Percentiles rank a stretch among this genome's conserved stretches.
phyloP scores from a whole-genome alignment of 2,888 invertebrate species.

The Lepidonotus clava region DNA sequence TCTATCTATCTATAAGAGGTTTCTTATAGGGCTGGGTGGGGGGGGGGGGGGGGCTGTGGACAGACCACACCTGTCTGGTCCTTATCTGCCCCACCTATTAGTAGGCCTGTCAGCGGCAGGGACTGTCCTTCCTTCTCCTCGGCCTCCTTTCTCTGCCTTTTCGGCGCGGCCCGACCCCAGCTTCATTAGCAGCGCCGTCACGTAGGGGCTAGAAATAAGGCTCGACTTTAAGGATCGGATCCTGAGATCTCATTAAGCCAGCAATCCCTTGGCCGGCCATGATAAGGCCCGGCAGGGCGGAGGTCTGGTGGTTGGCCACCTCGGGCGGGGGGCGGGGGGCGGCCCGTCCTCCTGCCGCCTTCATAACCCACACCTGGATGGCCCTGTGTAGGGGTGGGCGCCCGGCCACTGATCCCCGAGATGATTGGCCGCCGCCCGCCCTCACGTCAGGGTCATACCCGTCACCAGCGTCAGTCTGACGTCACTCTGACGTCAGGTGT shows the following conservation, averaged over 20 bases:
- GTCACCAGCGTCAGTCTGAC: neutral
- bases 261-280: slow-evolving; percentile 32
- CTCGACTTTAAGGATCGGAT: slow-evolving; percentile 38
- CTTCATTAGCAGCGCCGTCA: neutral
- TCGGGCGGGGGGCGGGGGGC: neutral
- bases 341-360: too few relatives aligned
- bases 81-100: too few relatives aligned
- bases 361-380: too few relatives aligned
- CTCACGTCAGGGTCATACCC: too few relatives aligned
- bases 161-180: too few relatives aligned
- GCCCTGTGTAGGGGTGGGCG: neutral
- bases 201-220: slow-evolving; percentile 24
- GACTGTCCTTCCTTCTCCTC: too few relatives aligned
- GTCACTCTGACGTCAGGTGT: too few relatives aligned
- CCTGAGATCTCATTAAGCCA: slow-evolving; percentile 40
- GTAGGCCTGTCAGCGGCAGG: neutral
- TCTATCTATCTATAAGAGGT: neutral
- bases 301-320: neutral
- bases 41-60: neutral
- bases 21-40: neutral
- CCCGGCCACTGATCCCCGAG: neutral
- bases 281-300: slow-evolving; percentile 16
- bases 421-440: neutral
- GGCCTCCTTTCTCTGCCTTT: too few relatives aligned
- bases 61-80: neutral